Evolutionary conservation across 30 jellyfish, hydroid and myxozoan species (phyloP).

Genomic region (Sanderia malayensis): DNA sequence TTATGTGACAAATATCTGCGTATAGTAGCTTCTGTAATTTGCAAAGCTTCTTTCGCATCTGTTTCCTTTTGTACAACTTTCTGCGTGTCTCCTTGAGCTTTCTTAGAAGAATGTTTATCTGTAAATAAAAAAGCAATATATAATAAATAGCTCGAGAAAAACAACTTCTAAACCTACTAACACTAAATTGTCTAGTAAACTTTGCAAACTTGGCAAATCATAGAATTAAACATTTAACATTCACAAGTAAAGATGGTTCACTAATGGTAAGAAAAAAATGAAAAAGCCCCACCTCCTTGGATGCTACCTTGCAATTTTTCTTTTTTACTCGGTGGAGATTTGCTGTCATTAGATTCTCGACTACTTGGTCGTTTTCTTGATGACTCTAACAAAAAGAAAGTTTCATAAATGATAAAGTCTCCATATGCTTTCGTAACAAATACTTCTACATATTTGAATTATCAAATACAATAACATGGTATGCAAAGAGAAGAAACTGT

Average conservation of each 20-base stretch:
- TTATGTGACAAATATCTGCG: constrained; percentile 85
- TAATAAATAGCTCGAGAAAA: too few species aligned
- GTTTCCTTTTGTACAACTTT: background rate
- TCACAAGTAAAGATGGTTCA: too few species aligned
- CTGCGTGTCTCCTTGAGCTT: constrained; percentile 15
- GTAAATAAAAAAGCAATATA: background rate
- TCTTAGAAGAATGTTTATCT: background rate
- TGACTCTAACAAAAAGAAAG: constrained; percentile 2
- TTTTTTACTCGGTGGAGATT: constrained; percentile 39
- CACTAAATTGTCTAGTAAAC: too few species aligned
- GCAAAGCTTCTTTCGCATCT: constrained; percentile 48
- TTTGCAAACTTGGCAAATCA: too few species aligned
- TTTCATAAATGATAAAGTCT: background rate
- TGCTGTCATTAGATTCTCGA: constrained; percentile 6
- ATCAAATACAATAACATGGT: too few species aligned
- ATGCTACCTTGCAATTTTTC: constrained; percentile 8
- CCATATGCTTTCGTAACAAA: background rate
- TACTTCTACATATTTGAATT: too few species aligned
- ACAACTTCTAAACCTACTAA: too few species aligned
- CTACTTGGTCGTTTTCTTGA: constrained; percentile 36
- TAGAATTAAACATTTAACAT: too few species aligned
- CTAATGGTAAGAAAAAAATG: too few species aligned
- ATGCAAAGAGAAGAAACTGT: too few species aligned
- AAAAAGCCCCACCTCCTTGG: too few species aligned
- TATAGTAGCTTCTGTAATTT: constrained; percentile 80